Base-by-base conservation (phyloP, 1,140 invertebrate species). In the Drosophila fuyamai region DNA sequence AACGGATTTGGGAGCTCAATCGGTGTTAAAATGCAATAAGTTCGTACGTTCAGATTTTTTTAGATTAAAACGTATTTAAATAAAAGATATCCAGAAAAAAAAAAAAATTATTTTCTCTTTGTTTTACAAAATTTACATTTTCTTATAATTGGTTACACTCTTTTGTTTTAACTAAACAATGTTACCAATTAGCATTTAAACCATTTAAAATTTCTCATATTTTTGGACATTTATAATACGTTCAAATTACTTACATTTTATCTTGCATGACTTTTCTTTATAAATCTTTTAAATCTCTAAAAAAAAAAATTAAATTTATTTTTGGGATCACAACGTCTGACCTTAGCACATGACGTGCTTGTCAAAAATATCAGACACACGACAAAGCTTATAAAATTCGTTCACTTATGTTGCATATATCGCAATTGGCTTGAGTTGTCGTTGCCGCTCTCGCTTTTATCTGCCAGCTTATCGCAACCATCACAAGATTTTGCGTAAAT, bases 401-500 rank as follows among this genome's bases (percentile, higher is more conserved):
- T 67, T 35, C 40, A 46, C 74, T 43, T 71, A 47, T 74, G 50
- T 54, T 77, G 80, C 57, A 81, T 60, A 74, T 74, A 50, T 55
- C 60, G 38, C 63, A 60, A 68, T 77, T 63, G 82, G 51, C 71
- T 65, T 58, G 46, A 66, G 41, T 53, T 80, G 63, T 62, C 60
- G 68, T 58, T 29, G 63, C 59, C 36, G 53, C 44, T 68, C 41
- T 54, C 47, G 55, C 35, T 55, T 79, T 79, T 84, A 79, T 83
- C 81, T 54, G 67, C 14, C 54, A 65, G 70, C 74, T 86, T 86
- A 81, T 81, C 81, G 60, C 67, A 70, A 56, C 51, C 60, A 71
- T 85, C 78, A 86, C 71, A 70, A 71, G 78, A 81, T 71, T 75
- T 75, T 61, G 70, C 74, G 48, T 62, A 71, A 79, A 83, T 83